Percentiles rank a stretch among this genome's conserved stretches.
These are phyloP conservation scores for Eospalax fontanierii DNA, from an alignment of 2,797 vertebrate genomes.

Conservation along the genomic window DNA sequence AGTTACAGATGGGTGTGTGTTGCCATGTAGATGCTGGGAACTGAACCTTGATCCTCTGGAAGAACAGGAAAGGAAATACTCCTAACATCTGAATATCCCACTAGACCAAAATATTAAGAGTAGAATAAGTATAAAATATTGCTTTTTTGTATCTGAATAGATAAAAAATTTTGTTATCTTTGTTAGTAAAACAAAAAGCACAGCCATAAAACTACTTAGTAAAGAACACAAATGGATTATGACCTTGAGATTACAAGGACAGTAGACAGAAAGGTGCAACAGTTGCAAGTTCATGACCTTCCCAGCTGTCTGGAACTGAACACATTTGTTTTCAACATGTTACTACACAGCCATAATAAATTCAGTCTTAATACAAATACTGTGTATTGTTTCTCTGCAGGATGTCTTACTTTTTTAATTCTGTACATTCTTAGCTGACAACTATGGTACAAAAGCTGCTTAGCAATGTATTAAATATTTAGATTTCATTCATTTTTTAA, in stretches of 20 bases:
- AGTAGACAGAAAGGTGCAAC: background rate
- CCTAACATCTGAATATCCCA: too few relatives aligned
- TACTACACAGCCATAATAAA: conserved; percentile 76
- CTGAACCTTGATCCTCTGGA: too few relatives aligned
- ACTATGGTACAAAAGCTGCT: background rate
- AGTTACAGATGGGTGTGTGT: too few relatives aligned
- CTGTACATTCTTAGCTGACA: conserved; percentile 47
- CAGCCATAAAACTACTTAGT: background rate
- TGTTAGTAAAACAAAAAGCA: background rate
- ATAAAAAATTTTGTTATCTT: background rate
- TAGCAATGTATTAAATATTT: conserved; percentile 67
- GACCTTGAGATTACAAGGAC: conserved; percentile 14
- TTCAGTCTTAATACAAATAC: conserved; percentile 32
- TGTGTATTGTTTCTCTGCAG: conserved; percentile 23
- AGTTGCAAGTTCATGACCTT: conserved; percentile 43
- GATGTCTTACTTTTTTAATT: conserved; percentile 77
- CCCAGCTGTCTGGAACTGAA: conserved; percentile 56
- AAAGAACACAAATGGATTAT: background rate
- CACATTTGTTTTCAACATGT: conserved; percentile 58
- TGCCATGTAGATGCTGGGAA: too few relatives aligned
- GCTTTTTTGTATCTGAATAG: background rate
- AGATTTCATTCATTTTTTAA: conserved; percentile 65
- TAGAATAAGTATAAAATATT: too few relatives aligned
- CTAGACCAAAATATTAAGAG: too few relatives aligned
- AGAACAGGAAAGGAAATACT: too few relatives aligned